Percentiles rank a stretch among this genome's conserved stretches.
Evolutionary conservation across 2,888 invertebrate genomes (phyloP).

Genomic region (Thyatira batis): DNA sequence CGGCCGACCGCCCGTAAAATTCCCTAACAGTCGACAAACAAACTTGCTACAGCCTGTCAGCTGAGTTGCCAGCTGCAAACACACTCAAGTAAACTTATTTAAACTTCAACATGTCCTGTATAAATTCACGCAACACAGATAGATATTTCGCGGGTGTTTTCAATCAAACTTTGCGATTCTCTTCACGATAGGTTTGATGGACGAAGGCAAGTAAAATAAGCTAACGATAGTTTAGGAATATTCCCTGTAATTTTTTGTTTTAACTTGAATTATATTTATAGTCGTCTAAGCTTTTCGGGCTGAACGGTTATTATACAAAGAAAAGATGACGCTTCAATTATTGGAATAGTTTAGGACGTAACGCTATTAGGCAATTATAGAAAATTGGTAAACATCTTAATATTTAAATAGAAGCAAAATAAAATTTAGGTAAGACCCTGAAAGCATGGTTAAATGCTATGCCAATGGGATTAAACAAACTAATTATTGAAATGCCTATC

Average conservation of each 20-base stretch:
- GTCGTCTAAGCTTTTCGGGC: too few species aligned
- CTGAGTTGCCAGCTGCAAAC: slow-evolving; percentile 29
- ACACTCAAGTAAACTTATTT: slow-evolving; percentile 35
- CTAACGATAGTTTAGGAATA: background rate
- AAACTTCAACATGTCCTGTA: slow-evolving; percentile 30
- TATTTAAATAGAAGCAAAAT: too few species aligned
- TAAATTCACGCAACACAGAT: background rate
- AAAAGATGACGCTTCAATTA: too few species aligned
- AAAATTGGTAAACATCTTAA: too few species aligned
- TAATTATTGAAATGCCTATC: too few species aligned
- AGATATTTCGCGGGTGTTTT: background rate
- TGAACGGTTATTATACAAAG: too few species aligned
- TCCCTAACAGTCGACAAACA: slow-evolving; percentile 40
- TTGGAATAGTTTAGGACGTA: too few species aligned
- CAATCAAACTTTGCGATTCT: slow-evolving; percentile 1
- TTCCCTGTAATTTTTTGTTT: background rate
- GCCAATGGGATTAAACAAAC: too few species aligned
- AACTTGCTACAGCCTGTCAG: slow-evolving; percentile 37
- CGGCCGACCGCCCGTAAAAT: slow-evolving; percentile 40
- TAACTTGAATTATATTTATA: background rate
- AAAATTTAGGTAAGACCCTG: too few species aligned
- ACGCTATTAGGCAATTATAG: too few species aligned
- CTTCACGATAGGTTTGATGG: background rate
- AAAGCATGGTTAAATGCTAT: too few species aligned
- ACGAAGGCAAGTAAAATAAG: background rate